These are phyloP conservation scores for Orestias chungarensis DNA, from an alignment of 2,797 vertebrate genomes.

Conservation along the genomic window DNA sequence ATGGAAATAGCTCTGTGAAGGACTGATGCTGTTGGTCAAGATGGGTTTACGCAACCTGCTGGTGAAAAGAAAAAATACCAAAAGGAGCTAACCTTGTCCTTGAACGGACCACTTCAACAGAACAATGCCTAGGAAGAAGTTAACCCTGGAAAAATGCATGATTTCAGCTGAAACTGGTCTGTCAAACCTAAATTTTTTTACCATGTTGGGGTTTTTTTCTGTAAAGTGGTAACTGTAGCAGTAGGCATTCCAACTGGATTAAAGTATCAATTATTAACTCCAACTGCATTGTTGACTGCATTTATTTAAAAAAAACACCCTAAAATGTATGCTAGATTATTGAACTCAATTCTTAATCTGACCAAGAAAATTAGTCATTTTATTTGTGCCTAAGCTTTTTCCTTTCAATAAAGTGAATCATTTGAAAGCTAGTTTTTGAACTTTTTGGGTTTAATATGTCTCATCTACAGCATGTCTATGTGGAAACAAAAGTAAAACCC, in stretches of 20 bases:
- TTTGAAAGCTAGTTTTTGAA: neutral
- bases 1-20: neutral
- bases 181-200: neutral
- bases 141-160: neutral
- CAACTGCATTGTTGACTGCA: too few relatives aligned
- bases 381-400: neutral
- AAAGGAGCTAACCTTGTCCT: slow-evolving; percentile 1
- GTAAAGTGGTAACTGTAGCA: neutral
- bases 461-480: neutral
- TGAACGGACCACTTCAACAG: neutral
- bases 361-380: neutral
- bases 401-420: neutral
- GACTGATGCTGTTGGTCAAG: neutral
- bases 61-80: neutral
- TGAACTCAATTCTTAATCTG: neutral
- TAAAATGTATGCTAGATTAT: too few relatives aligned
- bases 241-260: neutral
- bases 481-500: neutral
- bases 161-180: neutral
- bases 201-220: neutral
- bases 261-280: too few relatives aligned
- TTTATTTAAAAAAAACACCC: too few relatives aligned
- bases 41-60: neutral
- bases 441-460: neutral
- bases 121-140: neutral